A percentile compares a stretch with the other conserved stretches of the same genome.
Evolutionary conservation across 2,888 invertebrate genomes (phyloP).

Genomic region (Nemurella pictetii): DNA sequence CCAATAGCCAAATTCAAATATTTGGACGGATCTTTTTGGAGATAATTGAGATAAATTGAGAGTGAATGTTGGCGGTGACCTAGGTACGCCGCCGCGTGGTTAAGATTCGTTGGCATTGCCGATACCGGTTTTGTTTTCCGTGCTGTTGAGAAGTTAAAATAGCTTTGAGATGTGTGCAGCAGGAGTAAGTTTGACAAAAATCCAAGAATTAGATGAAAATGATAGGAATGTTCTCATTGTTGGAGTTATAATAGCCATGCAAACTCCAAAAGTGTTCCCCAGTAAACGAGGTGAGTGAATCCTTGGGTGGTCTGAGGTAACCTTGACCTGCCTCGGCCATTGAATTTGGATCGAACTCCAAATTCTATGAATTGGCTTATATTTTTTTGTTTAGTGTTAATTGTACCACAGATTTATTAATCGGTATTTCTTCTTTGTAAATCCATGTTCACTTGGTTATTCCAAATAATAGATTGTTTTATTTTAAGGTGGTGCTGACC

Average conservation of each 20-base stretch:
- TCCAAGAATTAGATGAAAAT: slow-evolving; percentile 17
- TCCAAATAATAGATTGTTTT: background rate
- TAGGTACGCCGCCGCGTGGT: too few relatives aligned
- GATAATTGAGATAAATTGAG: too few relatives aligned
- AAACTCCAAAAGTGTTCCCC: slow-evolving; percentile 58
- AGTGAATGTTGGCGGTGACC: background rate
- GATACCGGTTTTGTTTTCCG: background rate
- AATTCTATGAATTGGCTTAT: too few relatives aligned
- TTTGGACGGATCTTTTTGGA: too few relatives aligned
- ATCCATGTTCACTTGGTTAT: too few relatives aligned
- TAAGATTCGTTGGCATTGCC: background rate
- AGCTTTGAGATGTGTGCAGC: background rate
- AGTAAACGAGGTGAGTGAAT: slow-evolving; percentile 53
- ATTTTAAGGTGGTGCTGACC: slow-evolving; percentile 46
- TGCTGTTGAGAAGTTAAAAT: background rate
- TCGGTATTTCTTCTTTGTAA: too few relatives aligned
- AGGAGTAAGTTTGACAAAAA: slow-evolving; percentile 1
- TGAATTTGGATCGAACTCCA: too few relatives aligned
- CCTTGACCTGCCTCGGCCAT: too few relatives aligned
- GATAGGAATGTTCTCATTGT: slow-evolving; percentile 54
- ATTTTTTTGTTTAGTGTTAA: too few relatives aligned
- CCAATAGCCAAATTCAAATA: too few relatives aligned
- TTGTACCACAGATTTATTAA: too few relatives aligned
- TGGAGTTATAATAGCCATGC: slow-evolving; percentile 66
- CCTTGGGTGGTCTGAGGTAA: too few relatives aligned